Evolutionary conservation across 2,113 vertebrate genomes (phyloP).

Genomic region (Phrynosoma blainvillii): DNA sequence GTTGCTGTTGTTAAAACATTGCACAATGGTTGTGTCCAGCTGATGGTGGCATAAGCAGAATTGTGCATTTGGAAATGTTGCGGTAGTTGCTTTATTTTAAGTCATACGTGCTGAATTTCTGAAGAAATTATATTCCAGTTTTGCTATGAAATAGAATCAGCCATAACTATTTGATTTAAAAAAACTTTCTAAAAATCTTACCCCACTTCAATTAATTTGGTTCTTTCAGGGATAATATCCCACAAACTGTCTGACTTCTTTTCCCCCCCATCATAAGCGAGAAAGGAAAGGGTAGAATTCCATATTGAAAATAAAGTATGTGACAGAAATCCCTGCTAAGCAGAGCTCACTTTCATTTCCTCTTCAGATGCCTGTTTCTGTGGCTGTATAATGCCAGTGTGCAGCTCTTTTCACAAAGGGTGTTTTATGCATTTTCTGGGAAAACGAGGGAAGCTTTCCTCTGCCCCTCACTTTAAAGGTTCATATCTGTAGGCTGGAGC

Average conservation of each 20-base stretch:
- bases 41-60: too few species aligned
- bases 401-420: constrained; percentile 29
- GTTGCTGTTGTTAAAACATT: neutral
- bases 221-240: neutral
- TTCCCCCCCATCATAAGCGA: neutral
- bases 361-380: neutral
- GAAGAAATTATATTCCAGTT: neutral
- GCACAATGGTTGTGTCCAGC: too few species aligned
- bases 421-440: constrained; percentile 17
- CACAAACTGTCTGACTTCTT: too few species aligned
- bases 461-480: constrained; percentile 15
- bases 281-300: constrained; percentile 41
- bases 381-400: constrained; percentile 1
- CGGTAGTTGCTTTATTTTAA: neutral
- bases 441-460: neutral
- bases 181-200: neutral
- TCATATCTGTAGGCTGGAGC: constrained; percentile 45
- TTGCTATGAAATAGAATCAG: neutral
- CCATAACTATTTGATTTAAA: neutral
- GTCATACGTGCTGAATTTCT: neutral
- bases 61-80: neutral
- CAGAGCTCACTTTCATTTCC: constrained; percentile 55
- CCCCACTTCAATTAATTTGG: neutral
- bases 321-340: constrained; percentile 42
- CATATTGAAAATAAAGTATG: neutral